phyloP scores from a whole-genome alignment of 2,113 vertebrate species.

The Hippopotamus amphibius region DNA sequence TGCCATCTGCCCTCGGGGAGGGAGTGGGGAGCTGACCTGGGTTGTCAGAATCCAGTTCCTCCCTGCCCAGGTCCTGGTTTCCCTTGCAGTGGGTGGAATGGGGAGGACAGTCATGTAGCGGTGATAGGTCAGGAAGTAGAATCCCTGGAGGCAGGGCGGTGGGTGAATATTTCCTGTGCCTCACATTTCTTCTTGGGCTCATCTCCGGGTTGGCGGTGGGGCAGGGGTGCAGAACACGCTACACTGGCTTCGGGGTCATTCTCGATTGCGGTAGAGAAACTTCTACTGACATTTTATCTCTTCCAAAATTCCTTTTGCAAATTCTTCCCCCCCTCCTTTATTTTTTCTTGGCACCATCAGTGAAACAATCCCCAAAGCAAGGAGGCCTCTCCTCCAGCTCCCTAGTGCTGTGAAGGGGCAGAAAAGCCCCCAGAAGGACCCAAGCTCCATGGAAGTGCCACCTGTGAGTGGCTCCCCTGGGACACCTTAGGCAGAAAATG shows the following conservation, averaged over 20 bases:
- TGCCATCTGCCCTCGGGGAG: rapidly evolving
- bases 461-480: rapidly evolving
- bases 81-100: rapidly evolving
- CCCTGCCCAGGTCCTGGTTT: rapidly evolving
- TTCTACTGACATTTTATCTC: neutral
- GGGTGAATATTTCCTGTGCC: rapidly evolving
- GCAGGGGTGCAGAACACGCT: rapidly evolving
- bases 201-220: neutral
- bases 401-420: neutral
- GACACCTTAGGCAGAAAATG: rapidly evolving
- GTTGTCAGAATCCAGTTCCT: neutral
- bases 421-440: neutral
- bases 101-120: rapidly evolving
- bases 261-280: neutral
- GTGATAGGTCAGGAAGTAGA: rapidly evolving
- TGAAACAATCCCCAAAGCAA: neutral
- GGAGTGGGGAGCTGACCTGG: rapidly evolving
- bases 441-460: neutral
- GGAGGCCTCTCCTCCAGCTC: neutral
- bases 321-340: neutral
- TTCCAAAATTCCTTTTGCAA: neutral
- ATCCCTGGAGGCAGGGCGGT: neutral
- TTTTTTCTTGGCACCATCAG: neutral
- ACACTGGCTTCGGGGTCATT: neutral
- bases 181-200: rapidly evolving